phyloP scores from a whole-genome alignment of 2,113 vertebrate species.

The Rhea americana region DNA sequence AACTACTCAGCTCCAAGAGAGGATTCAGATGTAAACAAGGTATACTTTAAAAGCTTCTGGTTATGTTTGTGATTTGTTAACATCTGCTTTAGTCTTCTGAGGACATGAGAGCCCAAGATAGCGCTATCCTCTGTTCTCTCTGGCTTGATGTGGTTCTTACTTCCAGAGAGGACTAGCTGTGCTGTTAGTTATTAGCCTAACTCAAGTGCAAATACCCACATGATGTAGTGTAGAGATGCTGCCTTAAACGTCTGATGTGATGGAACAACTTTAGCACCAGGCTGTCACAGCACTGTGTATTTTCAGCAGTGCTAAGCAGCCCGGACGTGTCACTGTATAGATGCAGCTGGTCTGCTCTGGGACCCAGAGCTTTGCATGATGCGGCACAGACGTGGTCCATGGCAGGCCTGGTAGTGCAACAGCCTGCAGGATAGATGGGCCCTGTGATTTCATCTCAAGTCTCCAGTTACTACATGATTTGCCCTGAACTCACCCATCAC shows the following conservation, averaged over 20 bases:
- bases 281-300: not conserved
- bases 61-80: not conserved
- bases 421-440: not conserved
- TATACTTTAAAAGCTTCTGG: not conserved
- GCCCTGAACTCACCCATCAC: not conserved
- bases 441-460: not conserved
- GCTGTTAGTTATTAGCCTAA: not conserved
- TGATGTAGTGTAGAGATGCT: not conserved
- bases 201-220: not conserved
- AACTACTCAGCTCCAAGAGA: not conserved
- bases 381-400: not conserved
- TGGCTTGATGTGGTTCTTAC: not conserved
- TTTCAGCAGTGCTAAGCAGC: not conserved
- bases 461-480: not conserved
- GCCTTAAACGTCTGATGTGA: not conserved
- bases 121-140: not conserved
- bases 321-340: not conserved
- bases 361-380: not conserved
- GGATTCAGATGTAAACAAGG: not conserved
- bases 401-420: not conserved
- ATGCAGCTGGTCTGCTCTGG: not conserved
- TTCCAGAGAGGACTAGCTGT: not conserved
- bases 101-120: not conserved
- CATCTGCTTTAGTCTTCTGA: not conserved
- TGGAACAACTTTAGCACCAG: not conserved